phyloP scores from a whole-genome alignment of 2,797 vertebrate genomes.

The Gymnocypris eckloni region DNA sequence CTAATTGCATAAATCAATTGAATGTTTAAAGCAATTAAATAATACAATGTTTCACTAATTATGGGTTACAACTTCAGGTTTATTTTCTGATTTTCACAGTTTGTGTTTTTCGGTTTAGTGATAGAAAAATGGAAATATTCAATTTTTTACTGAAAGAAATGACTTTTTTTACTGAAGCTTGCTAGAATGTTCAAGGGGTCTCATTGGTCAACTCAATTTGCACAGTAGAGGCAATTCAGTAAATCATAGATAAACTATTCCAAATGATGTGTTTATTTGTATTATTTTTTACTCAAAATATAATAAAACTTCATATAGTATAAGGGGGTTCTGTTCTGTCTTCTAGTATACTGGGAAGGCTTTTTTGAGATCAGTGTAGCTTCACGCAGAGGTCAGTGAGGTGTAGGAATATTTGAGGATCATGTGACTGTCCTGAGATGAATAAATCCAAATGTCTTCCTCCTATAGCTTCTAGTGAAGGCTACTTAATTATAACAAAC shows the following conservation, averaged over 20 bases:
- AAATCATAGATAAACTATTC: neutral
- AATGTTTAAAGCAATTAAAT: neutral
- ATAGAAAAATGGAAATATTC: neutral
- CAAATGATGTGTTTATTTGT: neutral
- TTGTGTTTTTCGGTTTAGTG: neutral
- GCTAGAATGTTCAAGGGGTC: neutral
- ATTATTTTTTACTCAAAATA: neutral
- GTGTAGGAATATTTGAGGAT: neutral
- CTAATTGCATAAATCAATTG: neutral
- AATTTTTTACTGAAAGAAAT: no score
- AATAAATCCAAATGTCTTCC: neutral
- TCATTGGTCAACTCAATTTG: neutral
- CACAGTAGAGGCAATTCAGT: neutral
- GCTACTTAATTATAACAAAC: no score
- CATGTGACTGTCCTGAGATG: neutral
- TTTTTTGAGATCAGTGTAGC: neutral
- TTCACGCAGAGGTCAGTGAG: neutral
- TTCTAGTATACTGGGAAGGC: neutral
- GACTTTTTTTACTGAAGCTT: neutral
- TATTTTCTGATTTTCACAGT: neutral
- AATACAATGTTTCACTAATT: neutral
- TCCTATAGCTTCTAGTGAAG: neutral
- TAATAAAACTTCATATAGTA: neutral
- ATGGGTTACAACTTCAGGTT: neutral
- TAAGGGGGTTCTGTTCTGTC: neutral